Base-by-base conservation (phyloP, 2,113 vertebrate species). In the Microtus montanus region DNA sequence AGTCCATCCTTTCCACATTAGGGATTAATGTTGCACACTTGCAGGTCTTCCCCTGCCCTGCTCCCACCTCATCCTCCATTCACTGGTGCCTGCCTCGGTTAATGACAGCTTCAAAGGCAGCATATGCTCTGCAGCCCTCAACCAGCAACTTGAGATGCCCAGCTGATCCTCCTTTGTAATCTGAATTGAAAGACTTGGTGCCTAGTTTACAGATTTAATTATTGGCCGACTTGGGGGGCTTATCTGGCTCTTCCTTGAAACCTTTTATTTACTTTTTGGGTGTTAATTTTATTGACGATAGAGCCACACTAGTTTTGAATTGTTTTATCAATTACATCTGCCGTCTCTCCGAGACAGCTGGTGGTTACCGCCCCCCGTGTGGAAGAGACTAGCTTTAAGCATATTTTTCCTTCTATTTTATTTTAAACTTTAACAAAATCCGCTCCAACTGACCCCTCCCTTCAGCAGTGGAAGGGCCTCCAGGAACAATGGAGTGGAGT, bases 311-410 rank as follows among this genome's bases (percentile, higher is more conserved):
- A 93, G 85, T 96, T 96, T 92, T 68, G 71, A 94, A 77, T 97
- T 96, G 94, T 96, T 97, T 96, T 96, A 94, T 96, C 96, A 97
- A 82, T 97, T 94, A 77, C 93, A 96, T 96, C 92, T 97, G 92
- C 93, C 74, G 24, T 91, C 96, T 95, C 93, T 61, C 24, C 26
- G 94, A 95, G 96, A 96, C 96, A 96, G 97, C 94, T 97, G 96
- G 96, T 92, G 77, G 96, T 96, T 95, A 93, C 89, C 92, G 93
- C 95, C 94, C 94, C 95, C 94, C 93, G 22, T 93, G 97, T 96
- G 96, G 87, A 97, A 90, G 97, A 92, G 93, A 95, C 94, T 89
- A 85, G 92, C 95, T 94, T 95, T 91, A 93, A 97, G 93, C 93
- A 91, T 92, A 94, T 93, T 96, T 93, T 86, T 83, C 92, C 73